Evolutionary conservation across 2,113 vertebrate genomes (phyloP).

Genomic region (Meriones unguiculatus): DNA sequence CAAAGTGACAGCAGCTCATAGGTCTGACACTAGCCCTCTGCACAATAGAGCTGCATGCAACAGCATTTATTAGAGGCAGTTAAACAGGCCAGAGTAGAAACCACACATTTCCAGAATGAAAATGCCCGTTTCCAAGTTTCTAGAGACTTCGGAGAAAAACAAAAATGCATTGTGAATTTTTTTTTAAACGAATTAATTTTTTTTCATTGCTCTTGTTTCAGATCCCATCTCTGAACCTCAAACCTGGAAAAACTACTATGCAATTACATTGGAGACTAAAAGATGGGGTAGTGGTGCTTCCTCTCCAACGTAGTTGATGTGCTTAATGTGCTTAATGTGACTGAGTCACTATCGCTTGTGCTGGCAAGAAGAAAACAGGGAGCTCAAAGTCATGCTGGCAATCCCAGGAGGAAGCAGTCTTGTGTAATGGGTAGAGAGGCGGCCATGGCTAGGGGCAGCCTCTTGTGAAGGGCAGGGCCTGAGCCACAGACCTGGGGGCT

Average conservation of each 20-base stretch:
- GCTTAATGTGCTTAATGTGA: background rate
- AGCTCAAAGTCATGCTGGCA: background rate
- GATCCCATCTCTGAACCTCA: background rate
- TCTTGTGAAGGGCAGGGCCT: rapidly evolving
- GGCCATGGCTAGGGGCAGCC: background rate
- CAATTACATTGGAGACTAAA: background rate
- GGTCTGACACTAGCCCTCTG: background rate
- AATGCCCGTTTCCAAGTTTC: conserved; percentile 27
- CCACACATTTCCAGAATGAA: conserved; percentile 32
- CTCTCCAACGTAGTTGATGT: rapidly evolving
- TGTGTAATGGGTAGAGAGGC: no score
- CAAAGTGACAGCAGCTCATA: conserved; percentile 26
- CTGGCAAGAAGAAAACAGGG: background rate
- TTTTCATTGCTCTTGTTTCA: conserved; percentile 19
- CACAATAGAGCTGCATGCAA: background rate
- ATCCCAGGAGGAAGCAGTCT: background rate
- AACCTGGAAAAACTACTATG: background rate
- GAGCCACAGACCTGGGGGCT: background rate
- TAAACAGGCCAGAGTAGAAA: conserved; percentile 61
- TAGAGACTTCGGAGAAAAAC: background rate
- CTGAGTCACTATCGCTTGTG: background rate
- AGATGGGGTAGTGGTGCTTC: background rate
- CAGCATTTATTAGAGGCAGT: background rate
- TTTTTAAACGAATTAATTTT: conserved; percentile 26
- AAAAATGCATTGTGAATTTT: conserved; percentile 9